Base-by-base conservation (phyloP, 2,797 vertebrate species). In the Sebastes melanostomus region DNA sequence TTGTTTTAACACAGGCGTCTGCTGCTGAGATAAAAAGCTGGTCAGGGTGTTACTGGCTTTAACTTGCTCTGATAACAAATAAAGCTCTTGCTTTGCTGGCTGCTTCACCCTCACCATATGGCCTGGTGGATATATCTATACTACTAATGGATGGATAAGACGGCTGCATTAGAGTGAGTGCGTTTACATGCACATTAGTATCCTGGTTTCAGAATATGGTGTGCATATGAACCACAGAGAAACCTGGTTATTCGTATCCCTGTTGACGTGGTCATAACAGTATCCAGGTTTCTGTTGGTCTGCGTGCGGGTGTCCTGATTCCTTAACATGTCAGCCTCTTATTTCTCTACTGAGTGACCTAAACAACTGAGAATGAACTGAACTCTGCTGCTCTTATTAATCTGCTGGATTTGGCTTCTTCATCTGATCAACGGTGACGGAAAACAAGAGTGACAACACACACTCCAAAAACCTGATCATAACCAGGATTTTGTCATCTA, bases 61-160 rank as follows among this genome's bases (percentile, higher is more conserved):
- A 52, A 52, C 50, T n/a, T 52, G 50, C 27, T 78, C 65, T 14
- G 32, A 63, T 11, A 74, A 72, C 30, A 67, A 74, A 71, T 73
- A 77, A 77, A 78, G 62, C 66, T 29, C n/a, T 18, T 38, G 42
- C 18, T 56, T 68, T 30, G 52, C 55, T 29, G n/a, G 29, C 60
- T 3, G 66, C 74, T 68, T 77, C 36, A 66, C 25, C 67, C 72
- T 66, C 70, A 56, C 78, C 86, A 92, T 86, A 89, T 84, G 89
- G 79, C 77, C 75, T 59, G 8, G 7, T 55, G 61, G 62, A 54
- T 56, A 34, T 24, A 73, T 75, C 58, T 72, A 86, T 65, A 88
- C 59, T 55, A 22, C 77, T 79, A 67, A 84, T 62, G 80, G 76
- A 76, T 29, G 61, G 81, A 88, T 88, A 81, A 82, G 69, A 71